Percentiles rank a stretch among this genome's conserved stretches.
Evolutionary conservation across 2,797 vertebrate species (phyloP).

Genomic region (Lutjanus argentimaculatus): DNA sequence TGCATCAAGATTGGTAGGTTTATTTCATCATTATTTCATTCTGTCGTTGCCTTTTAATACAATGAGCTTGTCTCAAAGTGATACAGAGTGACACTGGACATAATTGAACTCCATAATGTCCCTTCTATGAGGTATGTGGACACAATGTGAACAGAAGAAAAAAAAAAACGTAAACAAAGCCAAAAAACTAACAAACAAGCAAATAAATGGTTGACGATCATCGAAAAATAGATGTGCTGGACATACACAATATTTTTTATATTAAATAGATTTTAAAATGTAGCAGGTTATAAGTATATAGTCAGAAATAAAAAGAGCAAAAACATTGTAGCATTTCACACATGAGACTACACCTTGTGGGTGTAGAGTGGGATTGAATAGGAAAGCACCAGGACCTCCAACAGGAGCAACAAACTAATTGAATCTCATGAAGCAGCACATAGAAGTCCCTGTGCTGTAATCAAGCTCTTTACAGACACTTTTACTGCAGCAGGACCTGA

Average conservation of each 20-base stretch:
- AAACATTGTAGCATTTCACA: neutral
- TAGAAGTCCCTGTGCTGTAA: constrained; percentile 1
- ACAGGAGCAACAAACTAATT: constrained; percentile 19
- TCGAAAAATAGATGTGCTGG: neutral
- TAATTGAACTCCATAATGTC: neutral
- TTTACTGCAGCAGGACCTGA: constrained; percentile 33
- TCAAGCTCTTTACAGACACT: constrained; percentile 24
- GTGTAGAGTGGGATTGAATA: neutral
- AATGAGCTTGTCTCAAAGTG: neutral
- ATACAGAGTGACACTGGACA: neutral
- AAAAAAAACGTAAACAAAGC: neutral
- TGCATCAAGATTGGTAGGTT: constrained; percentile 96
- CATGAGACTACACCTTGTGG: neutral
- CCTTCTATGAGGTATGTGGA: neutral
- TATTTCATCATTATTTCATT: neutral
- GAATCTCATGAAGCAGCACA: constrained; percentile 13
- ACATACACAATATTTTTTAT: neutral
- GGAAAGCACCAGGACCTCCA: neutral
- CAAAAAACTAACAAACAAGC: neutral
- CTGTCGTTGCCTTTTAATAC: neutral
- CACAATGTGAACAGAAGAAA: too few species aligned
- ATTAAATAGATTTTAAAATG: too few species aligned
- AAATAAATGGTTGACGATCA: neutral
- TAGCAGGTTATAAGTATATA: too few species aligned
- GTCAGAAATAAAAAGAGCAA: neutral